Conservation (phyloP, 2,888 invertebrate species). For the Kuschelorhynchus macadamiae region DNA sequence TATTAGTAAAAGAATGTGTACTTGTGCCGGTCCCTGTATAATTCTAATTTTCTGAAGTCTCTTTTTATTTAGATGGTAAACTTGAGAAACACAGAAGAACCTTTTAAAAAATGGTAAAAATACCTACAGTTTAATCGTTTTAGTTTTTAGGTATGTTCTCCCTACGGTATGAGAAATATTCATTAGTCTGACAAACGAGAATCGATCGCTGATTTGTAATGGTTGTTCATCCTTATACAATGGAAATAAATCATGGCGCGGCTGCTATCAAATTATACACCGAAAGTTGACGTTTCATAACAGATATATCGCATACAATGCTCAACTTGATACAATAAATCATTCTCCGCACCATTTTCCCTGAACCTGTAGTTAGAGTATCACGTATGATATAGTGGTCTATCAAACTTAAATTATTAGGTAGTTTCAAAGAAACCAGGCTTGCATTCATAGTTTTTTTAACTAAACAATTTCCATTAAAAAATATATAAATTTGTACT, state of each 20-base stretch:
- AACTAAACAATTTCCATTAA: constrained; percentile 21
- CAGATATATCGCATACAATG: constrained; percentile 47
- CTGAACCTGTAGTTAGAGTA: constrained; percentile 63
- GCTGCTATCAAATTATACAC: constrained; percentile 50
- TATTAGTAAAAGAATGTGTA: too few relatives aligned
- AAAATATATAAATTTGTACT: constrained; percentile 11
- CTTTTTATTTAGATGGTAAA: too few relatives aligned
- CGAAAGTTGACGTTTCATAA: constrained; percentile 50
- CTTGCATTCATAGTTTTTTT: constrained; percentile 32
- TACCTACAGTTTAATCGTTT: too few relatives aligned
- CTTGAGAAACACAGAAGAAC: too few relatives aligned
- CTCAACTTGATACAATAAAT: constrained; percentile 52
- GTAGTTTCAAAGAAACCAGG: constrained; percentile 44
- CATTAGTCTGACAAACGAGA: constrained; percentile 35
- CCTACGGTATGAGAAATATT: constrained; percentile 1
- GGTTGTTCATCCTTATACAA: constrained; percentile 34
- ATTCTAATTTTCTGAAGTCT: too few relatives aligned
- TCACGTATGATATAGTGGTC: constrained; percentile 66
- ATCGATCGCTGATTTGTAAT: constrained; percentile 39
- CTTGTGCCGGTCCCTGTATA: too few relatives aligned
- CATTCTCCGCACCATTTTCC: constrained; percentile 48
- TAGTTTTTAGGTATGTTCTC: background rate
- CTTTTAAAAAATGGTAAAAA: too few relatives aligned
- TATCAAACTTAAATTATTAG: constrained; percentile 43
- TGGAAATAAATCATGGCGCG: constrained; percentile 47